Evolutionary conservation across 2,113 vertebrate species (phyloP).

Genomic region (Microcebus jonahi): DNA sequence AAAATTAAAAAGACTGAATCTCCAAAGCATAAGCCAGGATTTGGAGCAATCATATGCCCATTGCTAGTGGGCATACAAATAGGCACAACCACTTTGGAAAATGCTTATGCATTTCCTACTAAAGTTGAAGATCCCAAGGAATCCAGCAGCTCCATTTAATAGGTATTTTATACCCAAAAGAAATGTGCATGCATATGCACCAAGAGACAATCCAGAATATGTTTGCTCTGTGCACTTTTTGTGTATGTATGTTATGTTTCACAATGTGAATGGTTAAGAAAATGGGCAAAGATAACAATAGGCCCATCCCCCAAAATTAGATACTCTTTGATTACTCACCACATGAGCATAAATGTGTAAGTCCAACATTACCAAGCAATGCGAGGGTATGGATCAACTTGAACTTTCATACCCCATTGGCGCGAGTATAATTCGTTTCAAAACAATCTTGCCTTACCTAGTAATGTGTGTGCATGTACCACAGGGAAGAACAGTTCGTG

Average conservation of each 20-base stretch:
- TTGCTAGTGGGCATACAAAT: background rate
- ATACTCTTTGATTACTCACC: background rate
- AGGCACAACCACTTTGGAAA: background rate
- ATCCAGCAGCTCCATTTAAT: background rate
- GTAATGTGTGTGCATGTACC: background rate
- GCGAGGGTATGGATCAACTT: background rate
- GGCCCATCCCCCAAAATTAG: background rate
- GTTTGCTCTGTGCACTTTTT: background rate
- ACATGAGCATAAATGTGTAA: background rate
- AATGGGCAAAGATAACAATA: background rate
- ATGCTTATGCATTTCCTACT: background rate
- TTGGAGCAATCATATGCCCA: background rate
- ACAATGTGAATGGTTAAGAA: background rate
- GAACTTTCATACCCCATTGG: background rate
- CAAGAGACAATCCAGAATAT: background rate
- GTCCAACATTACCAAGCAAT: too few species aligned
- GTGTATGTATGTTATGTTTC: background rate
- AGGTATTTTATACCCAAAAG: background rate
- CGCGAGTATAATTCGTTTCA: background rate
- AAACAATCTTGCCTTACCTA: background rate
- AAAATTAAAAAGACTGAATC: background rate
- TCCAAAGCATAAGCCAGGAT: background rate
- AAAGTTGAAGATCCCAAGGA: background rate
- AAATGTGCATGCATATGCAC: background rate
- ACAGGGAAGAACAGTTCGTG: background rate